phyloP scores from a whole-genome alignment of 2,113 vertebrate species.

The Anas platyrhynchos region DNA sequence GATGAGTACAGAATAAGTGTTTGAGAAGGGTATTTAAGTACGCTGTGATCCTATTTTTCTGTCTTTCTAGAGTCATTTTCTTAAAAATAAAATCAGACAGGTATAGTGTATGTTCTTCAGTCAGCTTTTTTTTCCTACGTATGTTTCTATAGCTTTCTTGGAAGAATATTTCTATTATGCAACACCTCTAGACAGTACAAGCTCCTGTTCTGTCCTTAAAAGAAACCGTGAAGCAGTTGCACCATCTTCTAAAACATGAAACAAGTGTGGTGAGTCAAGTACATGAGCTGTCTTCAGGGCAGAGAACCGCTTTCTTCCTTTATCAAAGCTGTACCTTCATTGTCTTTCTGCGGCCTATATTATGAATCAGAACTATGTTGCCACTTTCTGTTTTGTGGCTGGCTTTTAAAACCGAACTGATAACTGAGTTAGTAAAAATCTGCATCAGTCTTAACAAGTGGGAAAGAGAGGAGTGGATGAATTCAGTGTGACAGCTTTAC shows the following conservation, averaged over 20 bases:
- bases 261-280: neutral
- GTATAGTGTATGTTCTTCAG: neutral
- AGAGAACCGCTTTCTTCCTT: neutral
- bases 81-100: neutral
- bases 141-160: neutral
- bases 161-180: neutral
- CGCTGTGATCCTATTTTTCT: neutral
- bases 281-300: neutral
- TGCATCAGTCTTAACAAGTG: neutral
- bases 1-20: neutral
- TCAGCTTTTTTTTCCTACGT: neutral
- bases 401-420: neutral
- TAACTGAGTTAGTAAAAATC: neutral
- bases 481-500: rapidly evolving
- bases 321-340: neutral
- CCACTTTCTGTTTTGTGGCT: neutral
- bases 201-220: neutral
- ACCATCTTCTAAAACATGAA: neutral
- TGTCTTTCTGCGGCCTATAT: neutral
- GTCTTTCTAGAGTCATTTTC: neutral
- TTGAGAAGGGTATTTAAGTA: neutral
- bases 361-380: neutral
- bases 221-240: neutral
- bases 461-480: neutral
- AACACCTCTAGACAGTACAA: neutral